Evolutionary conservation across 2,113 vertebrate species (phyloP), one percentile per base, ranked within the genome.

Genomic region (Argyrosomus japonicus): DNA sequence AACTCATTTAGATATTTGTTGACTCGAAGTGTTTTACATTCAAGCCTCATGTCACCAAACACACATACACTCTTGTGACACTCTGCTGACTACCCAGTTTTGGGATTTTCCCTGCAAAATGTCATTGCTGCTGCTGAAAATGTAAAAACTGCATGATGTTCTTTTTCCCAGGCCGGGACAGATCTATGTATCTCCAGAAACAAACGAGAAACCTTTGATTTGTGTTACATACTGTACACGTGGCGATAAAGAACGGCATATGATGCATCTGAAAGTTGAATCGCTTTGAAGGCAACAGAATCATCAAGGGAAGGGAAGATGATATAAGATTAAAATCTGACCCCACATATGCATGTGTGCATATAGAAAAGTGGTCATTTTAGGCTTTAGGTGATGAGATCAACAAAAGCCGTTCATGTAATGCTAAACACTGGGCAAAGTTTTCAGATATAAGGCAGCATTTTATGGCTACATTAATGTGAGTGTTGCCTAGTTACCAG

Each of bases 51-150:
- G 17, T 50, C 40, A 17, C n/a, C 6, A 48, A 17, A 47, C 45
- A 50, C n/a, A n/a, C 56, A 17, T 48, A n/a, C 62, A 27, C 19
- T 67, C 60, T 62, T 14, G 15, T 43, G n/a, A 9, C 25, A 10
- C 50, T 57, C 40, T 27, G 51, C 36, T 25, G 14, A 40, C 6
- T 45, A 51, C n/a, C 45, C 43, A n/a, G 36, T 65, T 85, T 78
- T 56, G 83, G 84, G 78, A 84, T 87, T 90, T 88, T 87, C 72
- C 86, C 81, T 75, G 58, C 54, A 68, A 83, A 84, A 77, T 86
- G 71, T 90, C 81, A 77, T 4, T 23, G 71, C 27, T 67, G 5
- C 29, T 70, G 63, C 56, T 71, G 27, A 74, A 73, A 69, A 36
- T 65, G 18, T 40, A 48, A 43, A 69, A 40, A 21, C 13, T 19